phyloP scores from a whole-genome alignment of 2,797 vertebrate genomes.

The Clarias laeviceps region DNA sequence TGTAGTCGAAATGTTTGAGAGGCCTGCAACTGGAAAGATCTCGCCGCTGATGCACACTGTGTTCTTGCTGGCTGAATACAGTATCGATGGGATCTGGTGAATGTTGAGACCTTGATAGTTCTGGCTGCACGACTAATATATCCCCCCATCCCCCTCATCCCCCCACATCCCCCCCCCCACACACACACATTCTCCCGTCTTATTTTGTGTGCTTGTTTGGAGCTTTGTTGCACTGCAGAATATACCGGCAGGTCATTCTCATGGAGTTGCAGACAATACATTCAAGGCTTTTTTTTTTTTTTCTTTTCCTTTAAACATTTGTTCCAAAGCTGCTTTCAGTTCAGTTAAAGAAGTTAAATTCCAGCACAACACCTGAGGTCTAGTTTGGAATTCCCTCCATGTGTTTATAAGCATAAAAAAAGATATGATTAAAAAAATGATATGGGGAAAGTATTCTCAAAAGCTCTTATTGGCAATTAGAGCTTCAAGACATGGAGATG shows the following conservation, averaged over 20 bases:
- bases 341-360: not conserved
- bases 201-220: slow-evolving; percentile 20
- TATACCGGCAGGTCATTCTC: slow-evolving; percentile 38
- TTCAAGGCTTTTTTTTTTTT: slow-evolving; percentile 35
- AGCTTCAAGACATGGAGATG: not conserved
- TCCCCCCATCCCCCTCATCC: too few relatives aligned
- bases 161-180: too few relatives aligned
- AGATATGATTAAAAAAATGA: not conserved
- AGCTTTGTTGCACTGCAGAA: slow-evolving; percentile 28
- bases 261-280: not conserved
- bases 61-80: not conserved
- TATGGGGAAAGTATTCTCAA: not conserved
- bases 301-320: not conserved
- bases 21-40: not conserved
- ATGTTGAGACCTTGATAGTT: not conserved
- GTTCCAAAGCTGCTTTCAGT: slow-evolving; percentile 4
- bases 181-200: slow-evolving; percentile 13
- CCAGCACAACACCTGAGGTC: not conserved
- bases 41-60: not conserved
- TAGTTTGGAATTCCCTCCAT: not conserved
- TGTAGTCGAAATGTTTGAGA: not conserved
- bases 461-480: not conserved
- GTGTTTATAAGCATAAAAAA: not conserved
- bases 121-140: slow-evolving; percentile 18
- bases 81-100: not conserved